A percentile compares a stretch with the other conserved stretches of the same genome.
These are phyloP conservation scores for Anas platyrhynchos DNA, from an alignment of 2,113 vertebrate species.

Conservation along the genomic window DNA sequence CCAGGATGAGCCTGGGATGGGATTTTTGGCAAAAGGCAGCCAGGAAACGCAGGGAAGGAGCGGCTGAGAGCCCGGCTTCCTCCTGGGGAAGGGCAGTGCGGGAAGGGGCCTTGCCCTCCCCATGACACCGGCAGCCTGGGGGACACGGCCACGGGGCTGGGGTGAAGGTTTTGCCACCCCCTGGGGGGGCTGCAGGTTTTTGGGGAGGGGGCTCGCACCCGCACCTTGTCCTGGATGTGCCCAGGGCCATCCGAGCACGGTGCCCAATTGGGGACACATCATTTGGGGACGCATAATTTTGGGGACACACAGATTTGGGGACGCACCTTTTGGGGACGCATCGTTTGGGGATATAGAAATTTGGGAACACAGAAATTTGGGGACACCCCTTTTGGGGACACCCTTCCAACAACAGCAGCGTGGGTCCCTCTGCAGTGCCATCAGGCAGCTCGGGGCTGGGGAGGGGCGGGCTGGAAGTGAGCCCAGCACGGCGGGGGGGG, in stretches of 20 bases:
- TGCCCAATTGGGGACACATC: rapidly evolving
- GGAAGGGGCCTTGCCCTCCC: not conserved
- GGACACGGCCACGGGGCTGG: rapidly evolving
- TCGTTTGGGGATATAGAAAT: too few species aligned
- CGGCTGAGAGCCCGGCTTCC: not conserved
- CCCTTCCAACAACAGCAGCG: not conserved
- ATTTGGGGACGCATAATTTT: not conserved
- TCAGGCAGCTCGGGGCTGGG: not conserved
- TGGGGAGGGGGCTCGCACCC: not conserved
- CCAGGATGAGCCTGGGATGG: rapidly evolving
- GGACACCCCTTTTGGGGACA: not conserved
- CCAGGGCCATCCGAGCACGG: rapidly evolving
- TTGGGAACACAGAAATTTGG: rapidly evolving
- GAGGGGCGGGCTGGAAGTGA: not conserved
- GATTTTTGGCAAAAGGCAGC: not conserved
- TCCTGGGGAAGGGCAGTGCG: not conserved
- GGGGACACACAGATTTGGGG: not conserved
- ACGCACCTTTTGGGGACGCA: not conserved
- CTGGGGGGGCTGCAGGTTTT: rapidly evolving
- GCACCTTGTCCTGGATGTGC: rapidly evolving
- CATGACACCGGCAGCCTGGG: rapidly evolving
- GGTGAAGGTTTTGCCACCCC: not conserved
- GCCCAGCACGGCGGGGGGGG: not conserved
- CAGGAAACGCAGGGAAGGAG: constrained; percentile 43
- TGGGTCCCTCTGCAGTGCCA: not conserved